A percentile compares a stretch with the other conserved stretches of the same genome.
Conservation (phyloP, 1,140 invertebrate genomes). For the Papilio polytes region DNA sequence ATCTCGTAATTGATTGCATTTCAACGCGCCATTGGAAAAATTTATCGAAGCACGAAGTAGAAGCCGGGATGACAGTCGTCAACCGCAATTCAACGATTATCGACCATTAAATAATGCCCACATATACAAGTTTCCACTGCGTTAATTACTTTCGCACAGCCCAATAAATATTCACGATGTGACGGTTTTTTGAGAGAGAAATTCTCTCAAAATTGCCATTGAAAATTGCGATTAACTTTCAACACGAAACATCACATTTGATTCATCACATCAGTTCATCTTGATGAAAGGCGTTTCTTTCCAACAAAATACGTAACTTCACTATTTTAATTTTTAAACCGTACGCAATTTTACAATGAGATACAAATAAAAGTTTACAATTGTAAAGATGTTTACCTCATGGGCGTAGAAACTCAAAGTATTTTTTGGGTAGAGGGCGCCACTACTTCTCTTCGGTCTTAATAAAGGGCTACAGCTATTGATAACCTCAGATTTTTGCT, state of each 20-base stretch:
- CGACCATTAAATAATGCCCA: conserved; percentile 39
- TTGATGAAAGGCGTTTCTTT: not conserved
- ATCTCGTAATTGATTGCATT: conserved; percentile 2
- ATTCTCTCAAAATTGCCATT: conserved; percentile 7
- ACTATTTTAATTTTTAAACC: not conserved
- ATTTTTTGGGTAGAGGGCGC: not conserved
- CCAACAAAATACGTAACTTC: not conserved
- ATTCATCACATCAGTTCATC: not conserved
- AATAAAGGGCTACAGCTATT: not conserved
- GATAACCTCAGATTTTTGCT: not conserved
- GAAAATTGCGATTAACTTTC: not conserved
- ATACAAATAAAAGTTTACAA: too few species aligned
- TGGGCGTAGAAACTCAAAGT: not conserved
- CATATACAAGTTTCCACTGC: conserved; percentile 37
- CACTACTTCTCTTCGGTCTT: not conserved
- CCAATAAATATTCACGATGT: conserved; percentile 25
- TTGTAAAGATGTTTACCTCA: too few species aligned
- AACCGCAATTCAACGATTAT: conserved; percentile 39
- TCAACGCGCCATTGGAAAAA: conserved; percentile 32
- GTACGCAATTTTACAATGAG: too few species aligned
- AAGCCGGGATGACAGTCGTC: conserved; percentile 30
- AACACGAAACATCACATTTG: not conserved
- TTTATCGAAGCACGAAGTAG: conserved; percentile 28
- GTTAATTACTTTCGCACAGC: conserved; percentile 33
- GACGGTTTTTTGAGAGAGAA: not conserved